Evolutionary conservation across 2,888 invertebrate genomes (phyloP).

Genomic region (Apotomis capreana): DNA sequence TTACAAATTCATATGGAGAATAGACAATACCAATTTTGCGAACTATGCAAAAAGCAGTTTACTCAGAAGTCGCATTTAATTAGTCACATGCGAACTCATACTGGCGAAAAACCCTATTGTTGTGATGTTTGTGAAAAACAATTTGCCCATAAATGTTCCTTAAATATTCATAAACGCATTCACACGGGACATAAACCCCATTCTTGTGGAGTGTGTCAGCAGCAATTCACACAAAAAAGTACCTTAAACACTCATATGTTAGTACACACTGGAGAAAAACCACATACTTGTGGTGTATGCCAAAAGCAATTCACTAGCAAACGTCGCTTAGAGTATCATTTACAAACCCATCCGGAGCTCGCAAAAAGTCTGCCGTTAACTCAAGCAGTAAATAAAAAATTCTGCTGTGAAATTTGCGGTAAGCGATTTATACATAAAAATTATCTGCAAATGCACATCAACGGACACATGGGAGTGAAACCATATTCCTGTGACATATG

Average conservation of each 20-base stretch:
- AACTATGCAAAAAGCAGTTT: background rate
- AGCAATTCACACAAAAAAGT: slow-evolving; percentile 3
- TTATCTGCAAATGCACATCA: slow-evolving; percentile 17
- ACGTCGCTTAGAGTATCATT: slow-evolving; percentile 3
- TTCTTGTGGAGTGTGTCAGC: slow-evolving; percentile 5
- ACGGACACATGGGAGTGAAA: slow-evolving; percentile 15
- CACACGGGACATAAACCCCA: slow-evolving; percentile 14
- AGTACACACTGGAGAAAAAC: slow-evolving; percentile 12
- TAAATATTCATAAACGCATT: slow-evolving; percentile 15
- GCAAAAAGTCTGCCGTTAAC: background rate
- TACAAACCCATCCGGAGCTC: background rate
- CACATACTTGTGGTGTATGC: slow-evolving; percentile 9
- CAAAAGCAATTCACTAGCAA: slow-evolving; percentile 15
- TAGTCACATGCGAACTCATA: background rate
- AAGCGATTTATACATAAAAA: slow-evolving; percentile 19
- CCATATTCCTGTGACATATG: slow-evolving; percentile 25
- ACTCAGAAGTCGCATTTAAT: background rate
- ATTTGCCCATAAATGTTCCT: slow-evolving; percentile 14
- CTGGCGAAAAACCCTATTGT: background rate
- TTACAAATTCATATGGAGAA: background rate
- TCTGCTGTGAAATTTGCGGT: slow-evolving; percentile 26
- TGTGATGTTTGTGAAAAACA: slow-evolving; percentile 5
- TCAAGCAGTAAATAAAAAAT: background rate
- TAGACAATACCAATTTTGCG: background rate
- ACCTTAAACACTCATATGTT: slow-evolving; percentile 16